Conservation (phyloP, 2,797 vertebrate genomes). For the Gobio occitaniae region DNA sequence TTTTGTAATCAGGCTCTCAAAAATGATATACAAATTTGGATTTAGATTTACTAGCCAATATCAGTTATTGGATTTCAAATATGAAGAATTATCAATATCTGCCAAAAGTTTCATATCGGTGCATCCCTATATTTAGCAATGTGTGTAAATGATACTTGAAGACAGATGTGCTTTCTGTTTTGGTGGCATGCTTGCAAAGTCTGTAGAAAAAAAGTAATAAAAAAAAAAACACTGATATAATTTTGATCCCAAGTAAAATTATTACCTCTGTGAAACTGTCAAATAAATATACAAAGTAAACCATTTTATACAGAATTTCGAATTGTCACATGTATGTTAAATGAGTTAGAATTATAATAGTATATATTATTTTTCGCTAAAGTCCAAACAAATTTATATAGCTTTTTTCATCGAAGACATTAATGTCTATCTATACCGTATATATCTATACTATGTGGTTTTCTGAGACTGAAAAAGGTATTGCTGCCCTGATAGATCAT, state of each 20-base stretch:
- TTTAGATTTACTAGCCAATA: too few species aligned
- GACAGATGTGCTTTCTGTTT: not conserved
- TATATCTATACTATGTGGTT: not conserved
- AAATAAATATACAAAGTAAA: not conserved
- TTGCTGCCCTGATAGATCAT: not conserved
- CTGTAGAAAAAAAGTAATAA: not conserved
- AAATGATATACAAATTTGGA: too few species aligned
- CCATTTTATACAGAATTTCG: not conserved
- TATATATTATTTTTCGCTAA: not conserved
- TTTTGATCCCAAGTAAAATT: not conserved
- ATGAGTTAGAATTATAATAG: not conserved
- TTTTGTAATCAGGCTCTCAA: too few species aligned
- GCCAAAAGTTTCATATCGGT: too few species aligned
- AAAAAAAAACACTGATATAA: not conserved
- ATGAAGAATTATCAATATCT: too few species aligned
- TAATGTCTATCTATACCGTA: not conserved
- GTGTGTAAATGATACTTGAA: too few species aligned
- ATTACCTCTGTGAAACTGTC: too few species aligned
- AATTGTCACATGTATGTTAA: not conserved
- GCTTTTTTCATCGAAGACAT: not conserved
- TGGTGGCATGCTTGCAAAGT: not conserved
- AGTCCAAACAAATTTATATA: not conserved
- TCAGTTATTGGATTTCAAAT: too few species aligned
- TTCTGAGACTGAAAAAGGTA: not conserved
- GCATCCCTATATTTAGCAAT: too few species aligned